Evolutionary conservation across 2,797 vertebrate species (phyloP), one percentile per base, ranked within the genome.

Genomic region (Amblyopsis hoosieri): DNA sequence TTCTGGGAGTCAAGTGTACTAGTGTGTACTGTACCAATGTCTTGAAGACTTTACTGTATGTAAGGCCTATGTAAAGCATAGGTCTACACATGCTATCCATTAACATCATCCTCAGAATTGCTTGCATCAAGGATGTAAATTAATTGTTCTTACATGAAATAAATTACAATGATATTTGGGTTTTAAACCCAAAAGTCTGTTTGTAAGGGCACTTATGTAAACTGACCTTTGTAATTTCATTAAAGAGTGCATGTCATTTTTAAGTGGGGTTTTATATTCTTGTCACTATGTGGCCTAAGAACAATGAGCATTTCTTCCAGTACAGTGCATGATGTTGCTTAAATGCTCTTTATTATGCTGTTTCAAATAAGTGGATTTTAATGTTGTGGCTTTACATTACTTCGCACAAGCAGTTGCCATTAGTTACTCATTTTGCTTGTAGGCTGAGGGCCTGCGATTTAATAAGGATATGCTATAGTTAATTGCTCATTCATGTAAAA

Each of bases 311-410:
- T 15, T 57, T 57, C 55, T 15, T 10, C 15, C 45, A 57, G 93
- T 89, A 92, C 93, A 90, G 90, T 96, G 97, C 95, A 98, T 98
- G 96, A 82, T 84, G 85, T 94, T 92, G 94, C 92, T 94, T 93
- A 85, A 79, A 90, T 94, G 94, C 93, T 95, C 96, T 96, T 96
- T 93, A 96, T 95, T 90, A 96, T 95, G 94, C 95, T 93, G 82
- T 94, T 90, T 78, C 54, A 69, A 91, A 85, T 89, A 90, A 87
- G 89, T 95, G 91, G 86, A 90, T 88, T 94, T 91, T 88, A 89
- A 90, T 92, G 89, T 95, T 91, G 95, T 96, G 87, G 92, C 92
- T 95, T 95, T 93, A 91, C 93, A 90, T 88, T 93, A 91, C 83
- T 93, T 87, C 91, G 87, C 83, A 89, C 85, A 79, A 94, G 87